Evolutionary conservation across 1,140 invertebrate genomes (phyloP).

Genomic region (Metaphire vulgaris): DNA sequence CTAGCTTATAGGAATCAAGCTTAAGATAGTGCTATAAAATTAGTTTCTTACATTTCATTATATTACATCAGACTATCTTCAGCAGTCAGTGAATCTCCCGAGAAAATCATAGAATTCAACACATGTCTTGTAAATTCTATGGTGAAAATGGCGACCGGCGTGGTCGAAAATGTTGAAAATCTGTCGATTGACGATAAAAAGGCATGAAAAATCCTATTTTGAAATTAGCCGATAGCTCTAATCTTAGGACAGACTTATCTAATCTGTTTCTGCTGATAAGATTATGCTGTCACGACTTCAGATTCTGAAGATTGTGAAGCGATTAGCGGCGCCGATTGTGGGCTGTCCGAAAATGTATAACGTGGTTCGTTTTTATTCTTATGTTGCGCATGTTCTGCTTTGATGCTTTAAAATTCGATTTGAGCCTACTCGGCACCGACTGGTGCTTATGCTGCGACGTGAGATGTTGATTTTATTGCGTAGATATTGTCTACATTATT

Average conservation of each 20-base stretch:
- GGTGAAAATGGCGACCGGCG: conserved; percentile 46
- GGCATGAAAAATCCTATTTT: conserved; percentile 39
- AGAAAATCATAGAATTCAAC: no score
- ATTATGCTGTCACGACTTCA: conserved; percentile 43
- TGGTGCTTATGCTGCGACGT: no score
- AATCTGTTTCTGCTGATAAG: conserved; percentile 27
- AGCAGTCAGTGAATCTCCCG: no score
- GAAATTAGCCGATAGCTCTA: conserved; percentile 15
- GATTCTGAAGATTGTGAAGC: conserved; percentile 39
- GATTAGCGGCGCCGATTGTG: conserved; percentile 36
- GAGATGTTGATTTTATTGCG: no score
- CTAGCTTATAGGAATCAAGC: no score
- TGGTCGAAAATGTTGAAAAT: conserved; percentile 39
- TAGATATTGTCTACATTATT: no score
- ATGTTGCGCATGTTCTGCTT: conserved; percentile 26
- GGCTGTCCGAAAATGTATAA: conserved; percentile 32
- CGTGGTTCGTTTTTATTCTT: conserved; percentile 29
- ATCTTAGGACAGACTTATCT: conserved; percentile 18
- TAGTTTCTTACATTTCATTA: no score
- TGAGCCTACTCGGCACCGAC: no score
- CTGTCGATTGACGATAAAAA: conserved; percentile 43
- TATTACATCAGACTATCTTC: no score
- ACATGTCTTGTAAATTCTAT: no score
- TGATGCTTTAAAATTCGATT: not conserved
- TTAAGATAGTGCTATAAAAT: no score